phyloP scores from a whole-genome alignment of 2,888 invertebrate species.

The Synanthedon tipuliformis region DNA sequence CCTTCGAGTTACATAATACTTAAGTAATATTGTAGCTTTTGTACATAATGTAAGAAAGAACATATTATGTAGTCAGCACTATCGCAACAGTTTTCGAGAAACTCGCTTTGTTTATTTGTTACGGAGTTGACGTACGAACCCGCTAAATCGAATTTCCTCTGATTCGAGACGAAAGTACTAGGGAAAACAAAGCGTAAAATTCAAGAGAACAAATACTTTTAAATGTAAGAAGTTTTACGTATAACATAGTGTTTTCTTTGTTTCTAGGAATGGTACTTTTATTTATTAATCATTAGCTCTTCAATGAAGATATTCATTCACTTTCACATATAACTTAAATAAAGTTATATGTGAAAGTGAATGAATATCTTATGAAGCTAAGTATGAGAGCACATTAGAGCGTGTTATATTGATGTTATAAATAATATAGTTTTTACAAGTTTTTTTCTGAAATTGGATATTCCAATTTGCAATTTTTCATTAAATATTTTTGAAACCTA shows the following conservation, averaged over 20 bases:
- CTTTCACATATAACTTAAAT: too few relatives aligned
- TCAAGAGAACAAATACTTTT: slow-evolving; percentile 9
- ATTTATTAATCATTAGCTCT: background rate
- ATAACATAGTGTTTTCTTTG: background rate
- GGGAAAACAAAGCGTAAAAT: slow-evolving; percentile 34
- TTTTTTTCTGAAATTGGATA: too few relatives aligned
- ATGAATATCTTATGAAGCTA: too few relatives aligned
- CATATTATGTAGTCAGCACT: slow-evolving; percentile 5
- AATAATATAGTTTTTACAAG: too few relatives aligned
- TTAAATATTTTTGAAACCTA: too few relatives aligned
- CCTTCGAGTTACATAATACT: too few relatives aligned
- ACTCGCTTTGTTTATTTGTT: slow-evolving; percentile 59
- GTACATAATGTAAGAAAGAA: slow-evolving; percentile 10
- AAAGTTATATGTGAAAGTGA: too few relatives aligned
- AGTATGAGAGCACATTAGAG: too few relatives aligned
- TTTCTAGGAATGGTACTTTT: background rate
- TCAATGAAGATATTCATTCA: too few relatives aligned
- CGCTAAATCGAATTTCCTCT: slow-evolving; percentile 61
- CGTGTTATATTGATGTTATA: too few relatives aligned
- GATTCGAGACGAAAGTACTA: slow-evolving; percentile 31
- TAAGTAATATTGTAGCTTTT: too few relatives aligned
- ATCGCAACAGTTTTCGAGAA: slow-evolving; percentile 33
- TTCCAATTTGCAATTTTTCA: too few relatives aligned
- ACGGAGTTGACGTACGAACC: slow-evolving; percentile 48
- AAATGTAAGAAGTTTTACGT: background rate